Evolutionary conservation across 2,888 invertebrate genomes (phyloP).

Genomic region (Caenorhabditis sinica): DNA sequence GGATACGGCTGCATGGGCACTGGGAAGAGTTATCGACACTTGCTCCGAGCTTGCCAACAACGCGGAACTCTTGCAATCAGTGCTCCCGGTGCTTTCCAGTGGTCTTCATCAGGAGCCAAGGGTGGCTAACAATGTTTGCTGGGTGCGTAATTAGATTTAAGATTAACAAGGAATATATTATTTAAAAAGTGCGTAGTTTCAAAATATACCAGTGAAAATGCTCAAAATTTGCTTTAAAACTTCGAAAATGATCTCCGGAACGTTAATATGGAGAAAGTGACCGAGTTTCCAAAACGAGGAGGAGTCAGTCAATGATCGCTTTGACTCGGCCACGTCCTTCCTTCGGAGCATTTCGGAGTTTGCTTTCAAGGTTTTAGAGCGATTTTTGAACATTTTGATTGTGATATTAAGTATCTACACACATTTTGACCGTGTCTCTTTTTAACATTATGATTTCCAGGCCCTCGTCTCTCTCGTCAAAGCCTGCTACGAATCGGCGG

Average conservation of each 20-base stretch:
- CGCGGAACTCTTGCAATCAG: slow-evolving; percentile 84
- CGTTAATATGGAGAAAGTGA: no score
- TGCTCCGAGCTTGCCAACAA: slow-evolving; percentile 81
- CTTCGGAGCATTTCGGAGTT: no score
- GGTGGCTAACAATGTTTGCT: slow-evolving; percentile 98
- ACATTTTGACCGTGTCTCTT: background rate
- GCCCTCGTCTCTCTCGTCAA: slow-evolving; percentile 96
- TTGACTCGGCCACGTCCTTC: no score
- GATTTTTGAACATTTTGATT: no score
- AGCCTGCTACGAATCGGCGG: slow-evolving; percentile 93
- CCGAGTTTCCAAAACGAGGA: no score
- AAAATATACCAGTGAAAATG: no score
- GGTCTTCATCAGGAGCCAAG: slow-evolving; percentile 95
- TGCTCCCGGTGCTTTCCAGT: slow-evolving; percentile 85
- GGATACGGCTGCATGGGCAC: slow-evolving; percentile 98
- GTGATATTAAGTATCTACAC: no score
- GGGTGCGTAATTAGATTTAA: slow-evolving; percentile 89
- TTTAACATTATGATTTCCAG: slow-evolving; percentile 80
- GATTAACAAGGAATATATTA: no score
- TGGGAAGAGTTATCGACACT: slow-evolving; percentile 96
- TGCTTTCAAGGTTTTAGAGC: no score
- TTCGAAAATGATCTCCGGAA: background rate
- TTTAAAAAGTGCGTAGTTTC: no score
- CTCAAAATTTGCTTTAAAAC: no score
- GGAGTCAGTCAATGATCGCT: no score